Evolutionary conservation across 2,797 vertebrate species (phyloP).

Genomic region (Pipistrellus pygmaeus): DNA sequence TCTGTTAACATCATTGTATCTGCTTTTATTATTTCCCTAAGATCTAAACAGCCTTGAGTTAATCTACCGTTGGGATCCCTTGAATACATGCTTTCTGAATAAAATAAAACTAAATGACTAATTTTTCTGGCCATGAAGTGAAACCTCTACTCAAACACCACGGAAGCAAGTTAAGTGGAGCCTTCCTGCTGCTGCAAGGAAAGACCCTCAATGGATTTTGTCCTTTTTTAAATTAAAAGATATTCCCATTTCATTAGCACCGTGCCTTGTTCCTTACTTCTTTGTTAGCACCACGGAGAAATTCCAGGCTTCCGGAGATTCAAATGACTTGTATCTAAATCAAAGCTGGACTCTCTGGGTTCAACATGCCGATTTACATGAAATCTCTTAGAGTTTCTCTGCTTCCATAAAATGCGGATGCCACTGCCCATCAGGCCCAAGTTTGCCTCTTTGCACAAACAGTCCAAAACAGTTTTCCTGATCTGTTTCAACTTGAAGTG

Average conservation of each 20-base stretch:
- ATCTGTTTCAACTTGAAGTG: conserved; percentile 97
- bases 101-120: conserved; percentile 25
- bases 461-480: conserved; percentile 98
- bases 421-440: conserved; percentile 92
- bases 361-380: conserved; percentile 87
- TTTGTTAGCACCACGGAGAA: conserved; percentile 80
- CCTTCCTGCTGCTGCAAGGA: background rate
- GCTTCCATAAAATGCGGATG: conserved; percentile 87
- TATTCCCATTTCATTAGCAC: conserved; percentile 81
- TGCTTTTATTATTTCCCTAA: conserved; percentile 9
- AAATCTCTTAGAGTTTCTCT: conserved; percentile 90
- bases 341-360: conserved; percentile 83
- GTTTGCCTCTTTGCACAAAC: conserved; percentile 92
- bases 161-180: background rate
- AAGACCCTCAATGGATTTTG: conserved; percentile 34
- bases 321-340: conserved; percentile 86
- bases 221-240: conserved; percentile 71
- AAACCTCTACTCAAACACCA: background rate
- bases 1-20: background rate
- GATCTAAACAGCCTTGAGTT: background rate
- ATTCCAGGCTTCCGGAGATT: conserved; percentile 84
- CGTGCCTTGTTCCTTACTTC: conserved; percentile 82
- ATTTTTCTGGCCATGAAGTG: background rate
- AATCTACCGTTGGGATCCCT: background rate
- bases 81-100: conserved; percentile 1